These are phyloP conservation scores for Pocillopora damicornis DNA, from an alignment of 64 coral and sea anemone species.

Conservation along the genomic window DNA sequence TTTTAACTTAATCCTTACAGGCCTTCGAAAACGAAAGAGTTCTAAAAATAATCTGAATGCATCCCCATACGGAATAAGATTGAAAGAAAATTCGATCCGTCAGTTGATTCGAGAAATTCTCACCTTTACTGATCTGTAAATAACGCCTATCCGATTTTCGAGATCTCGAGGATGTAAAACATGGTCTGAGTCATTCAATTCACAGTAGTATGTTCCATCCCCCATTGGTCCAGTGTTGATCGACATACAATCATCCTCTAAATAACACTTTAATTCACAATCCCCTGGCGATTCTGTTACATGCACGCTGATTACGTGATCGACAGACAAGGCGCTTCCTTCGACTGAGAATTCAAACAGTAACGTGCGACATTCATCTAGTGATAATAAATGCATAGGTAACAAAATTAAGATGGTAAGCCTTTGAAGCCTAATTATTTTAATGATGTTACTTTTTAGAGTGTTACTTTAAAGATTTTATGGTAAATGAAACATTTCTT, in stretches of 20 bases:
- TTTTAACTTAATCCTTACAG: too few species aligned
- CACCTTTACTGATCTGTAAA: too few species aligned
- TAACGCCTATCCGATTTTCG: not conserved
- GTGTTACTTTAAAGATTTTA: too few species aligned
- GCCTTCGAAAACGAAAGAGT: too few species aligned
- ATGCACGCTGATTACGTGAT: not conserved
- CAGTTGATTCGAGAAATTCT: too few species aligned
- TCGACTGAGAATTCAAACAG: not conserved
- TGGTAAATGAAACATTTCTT: too few species aligned
- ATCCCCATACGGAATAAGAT: not conserved
- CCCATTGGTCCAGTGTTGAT: not conserved
- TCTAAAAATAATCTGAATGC: too few species aligned
- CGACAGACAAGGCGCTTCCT: not conserved
- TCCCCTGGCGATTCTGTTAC: not conserved
- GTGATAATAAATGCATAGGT: not conserved
- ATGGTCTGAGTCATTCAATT: slow-evolving; percentile 6
- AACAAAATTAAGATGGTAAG: too few species aligned
- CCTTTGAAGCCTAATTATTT: too few species aligned
- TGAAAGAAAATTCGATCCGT: too few species aligned
- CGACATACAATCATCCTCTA: slow-evolving; percentile 4
- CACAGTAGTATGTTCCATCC: not conserved
- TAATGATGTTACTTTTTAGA: too few species aligned
- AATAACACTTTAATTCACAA: slow-evolving; percentile 5
- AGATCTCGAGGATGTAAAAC: not conserved
- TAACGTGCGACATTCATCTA: slow-evolving; percentile 3